phyloP scores from a whole-genome alignment of 2,888 invertebrate species.

The Chrysopilus asiliformis region DNA sequence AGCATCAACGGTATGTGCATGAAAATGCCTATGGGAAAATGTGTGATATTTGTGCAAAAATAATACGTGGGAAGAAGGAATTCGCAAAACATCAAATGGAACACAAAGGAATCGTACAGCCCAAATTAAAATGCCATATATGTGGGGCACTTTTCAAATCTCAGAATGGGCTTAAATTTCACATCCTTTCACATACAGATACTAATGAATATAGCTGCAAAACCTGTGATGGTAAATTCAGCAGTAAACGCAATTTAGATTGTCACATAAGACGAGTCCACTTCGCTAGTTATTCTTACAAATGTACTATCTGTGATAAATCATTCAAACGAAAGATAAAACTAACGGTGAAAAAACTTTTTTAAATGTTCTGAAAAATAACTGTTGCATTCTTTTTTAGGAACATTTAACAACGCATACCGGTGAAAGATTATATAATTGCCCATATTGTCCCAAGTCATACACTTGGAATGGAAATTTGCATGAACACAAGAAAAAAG shows the following conservation, averaged over 20 bases:
- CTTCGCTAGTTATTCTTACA: constrained; percentile 24
- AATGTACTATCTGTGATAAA: constrained; percentile 31
- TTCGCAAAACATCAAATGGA: constrained; percentile 29
- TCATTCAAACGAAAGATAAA: constrained; percentile 31
- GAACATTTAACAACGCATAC: constrained; percentile 36
- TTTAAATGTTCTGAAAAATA: too few relatives aligned
- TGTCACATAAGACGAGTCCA: constrained; percentile 33
- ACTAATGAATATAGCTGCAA: constrained; percentile 26
- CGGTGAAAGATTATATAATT: constrained; percentile 32
- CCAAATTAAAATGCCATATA: constrained; percentile 29
- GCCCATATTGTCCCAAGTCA: constrained; percentile 32
- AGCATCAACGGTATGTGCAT: constrained; percentile 28
- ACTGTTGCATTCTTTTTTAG: constrained; percentile 14
- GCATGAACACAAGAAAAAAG: constrained; percentile 33
- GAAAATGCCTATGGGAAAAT: constrained; percentile 27
- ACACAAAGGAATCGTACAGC: constrained; percentile 25
- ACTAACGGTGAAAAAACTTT: constrained; percentile 26
- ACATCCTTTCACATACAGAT: constrained; percentile 28
- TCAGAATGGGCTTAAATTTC: constrained; percentile 30
- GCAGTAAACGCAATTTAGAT: constrained; percentile 29
- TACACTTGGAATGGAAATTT: constrained; percentile 36
- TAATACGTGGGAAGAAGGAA: constrained; percentile 28
- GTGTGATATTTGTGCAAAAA: constrained; percentile 33
- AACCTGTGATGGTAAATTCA: constrained; percentile 29
- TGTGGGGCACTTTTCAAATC: constrained; percentile 33